Evolutionary conservation across 2,113 vertebrate genomes (phyloP).

Genomic region (Alligator mississippiensis): DNA sequence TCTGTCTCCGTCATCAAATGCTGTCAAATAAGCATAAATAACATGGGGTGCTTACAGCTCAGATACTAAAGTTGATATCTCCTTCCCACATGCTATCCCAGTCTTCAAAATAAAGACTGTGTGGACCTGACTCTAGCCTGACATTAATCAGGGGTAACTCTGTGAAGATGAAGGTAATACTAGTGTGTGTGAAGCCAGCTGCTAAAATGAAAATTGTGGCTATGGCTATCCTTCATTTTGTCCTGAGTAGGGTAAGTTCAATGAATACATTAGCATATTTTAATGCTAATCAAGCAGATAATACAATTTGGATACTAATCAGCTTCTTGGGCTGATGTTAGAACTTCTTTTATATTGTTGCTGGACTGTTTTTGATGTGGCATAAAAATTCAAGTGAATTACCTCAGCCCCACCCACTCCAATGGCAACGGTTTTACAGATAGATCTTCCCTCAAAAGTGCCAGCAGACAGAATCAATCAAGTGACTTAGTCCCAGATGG

Average conservation of each 20-base stretch:
- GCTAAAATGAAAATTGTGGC: background rate
- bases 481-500: background rate
- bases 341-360: background rate
- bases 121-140: background rate
- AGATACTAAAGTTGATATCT: background rate
- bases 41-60: background rate
- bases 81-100: background rate
- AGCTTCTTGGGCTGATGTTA: conserved; percentile 16
- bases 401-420: background rate
- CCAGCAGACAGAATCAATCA: background rate
- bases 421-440: background rate
- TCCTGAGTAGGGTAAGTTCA: background rate
- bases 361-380: background rate
- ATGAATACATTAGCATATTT: conserved; percentile 49
- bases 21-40: too few species aligned
- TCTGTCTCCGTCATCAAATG: too few species aligned
- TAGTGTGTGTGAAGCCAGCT: background rate
- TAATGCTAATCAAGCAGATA: conserved; percentile 30
- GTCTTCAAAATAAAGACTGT: background rate
- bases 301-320: background rate
- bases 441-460: background rate
- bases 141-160: background rate
- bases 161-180: background rate
- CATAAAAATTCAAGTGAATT: background rate
- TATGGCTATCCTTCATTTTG: background rate